A percentile compares a stretch with the other conserved stretches of the same genome.
phyloP scores from a whole-genome alignment of 2,888 invertebrate genomes.

The Antheraea assamensis region DNA sequence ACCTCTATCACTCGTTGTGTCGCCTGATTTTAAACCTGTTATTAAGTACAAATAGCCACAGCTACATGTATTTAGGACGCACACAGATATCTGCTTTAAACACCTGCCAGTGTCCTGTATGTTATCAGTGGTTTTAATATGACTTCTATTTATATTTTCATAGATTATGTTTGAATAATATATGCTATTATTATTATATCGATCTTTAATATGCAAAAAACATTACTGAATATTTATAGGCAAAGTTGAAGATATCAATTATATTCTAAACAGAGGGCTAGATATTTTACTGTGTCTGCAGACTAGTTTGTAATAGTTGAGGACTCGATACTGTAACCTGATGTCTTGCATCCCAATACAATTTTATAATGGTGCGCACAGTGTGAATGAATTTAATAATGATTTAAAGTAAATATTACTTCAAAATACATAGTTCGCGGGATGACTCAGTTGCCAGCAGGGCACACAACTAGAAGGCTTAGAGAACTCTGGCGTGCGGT shows the following conservation, averaged over 20 bases:
- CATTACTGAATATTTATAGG: too few species aligned
- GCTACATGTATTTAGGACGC: slow-evolving; percentile 29
- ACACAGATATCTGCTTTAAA: slow-evolving; percentile 24
- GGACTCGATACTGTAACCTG: too few species aligned
- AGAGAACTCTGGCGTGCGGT: too few species aligned
- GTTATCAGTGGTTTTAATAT: slow-evolving; percentile 8
- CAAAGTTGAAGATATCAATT: too few species aligned
- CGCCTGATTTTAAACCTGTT: slow-evolving; percentile 37
- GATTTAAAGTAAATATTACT: background rate
- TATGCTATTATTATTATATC: background rate
- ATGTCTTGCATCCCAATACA: background rate
- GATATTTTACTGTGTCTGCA: too few species aligned
- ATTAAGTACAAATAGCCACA: slow-evolving; percentile 24
- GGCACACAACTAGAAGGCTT: too few species aligned
- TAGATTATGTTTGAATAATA: background rate
- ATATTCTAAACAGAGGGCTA: too few species aligned
- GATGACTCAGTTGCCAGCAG: too few species aligned
- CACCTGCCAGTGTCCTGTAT: slow-evolving; percentile 5
- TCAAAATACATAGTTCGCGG: too few species aligned
- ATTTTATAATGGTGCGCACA: background rate
- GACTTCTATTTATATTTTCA: background rate
- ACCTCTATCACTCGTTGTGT: slow-evolving; percentile 48
- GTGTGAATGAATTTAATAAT: background rate
- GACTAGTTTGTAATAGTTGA: too few species aligned
- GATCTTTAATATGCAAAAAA: too few species aligned